Evolutionary conservation across 2,888 invertebrate genomes (phyloP), one percentile per base, ranked within the genome.

Genomic region (Empis stercorea): DNA sequence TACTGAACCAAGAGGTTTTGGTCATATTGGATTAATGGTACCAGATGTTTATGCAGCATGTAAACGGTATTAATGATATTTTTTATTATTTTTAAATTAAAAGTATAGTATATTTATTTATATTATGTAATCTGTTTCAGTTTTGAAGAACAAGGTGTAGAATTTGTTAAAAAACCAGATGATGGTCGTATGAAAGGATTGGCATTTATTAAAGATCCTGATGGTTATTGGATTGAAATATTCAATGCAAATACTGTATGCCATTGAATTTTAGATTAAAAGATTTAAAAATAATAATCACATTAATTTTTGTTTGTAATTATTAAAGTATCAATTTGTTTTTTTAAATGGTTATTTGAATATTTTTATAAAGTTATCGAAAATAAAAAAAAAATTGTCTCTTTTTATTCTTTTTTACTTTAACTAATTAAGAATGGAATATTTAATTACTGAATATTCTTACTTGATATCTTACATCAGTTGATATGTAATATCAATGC

Each of bases 191-290:
- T 94, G 91, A 92, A 87, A 65, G 91, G 91, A 0, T 71, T 95
- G 42, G 95, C 94, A 2, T 95, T 95, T 65, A 89, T 95, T 49
- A 85, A 89, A 58, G 95, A 95, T 65, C 95, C 95, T 0, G 95
- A 95, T 65, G 94, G 92, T 30, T 95, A 95, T 63, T 93, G 93
- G 93, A 93, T 95, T 59, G 94, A 95, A 66, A 88, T 93, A 50
- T 79, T 92, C 59, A 81, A 74, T 54, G 66, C 76, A 46, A 55
- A 63, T 53, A 56, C 57, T 40, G 60, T 67, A 49, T 56, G 56
- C 9, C 7, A 34, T 13, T 34, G n/a, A 34, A 13, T 27, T 27
- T 20, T 20, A 20, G 20, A 4, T 20, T 5, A 20, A 20, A 20
- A 5, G 20, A 20, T 20, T 20, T 20, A 20, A 20, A 20, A 20